Base-by-base conservation (phyloP, 2,113 vertebrate species). In the Hucho hucho region DNA sequence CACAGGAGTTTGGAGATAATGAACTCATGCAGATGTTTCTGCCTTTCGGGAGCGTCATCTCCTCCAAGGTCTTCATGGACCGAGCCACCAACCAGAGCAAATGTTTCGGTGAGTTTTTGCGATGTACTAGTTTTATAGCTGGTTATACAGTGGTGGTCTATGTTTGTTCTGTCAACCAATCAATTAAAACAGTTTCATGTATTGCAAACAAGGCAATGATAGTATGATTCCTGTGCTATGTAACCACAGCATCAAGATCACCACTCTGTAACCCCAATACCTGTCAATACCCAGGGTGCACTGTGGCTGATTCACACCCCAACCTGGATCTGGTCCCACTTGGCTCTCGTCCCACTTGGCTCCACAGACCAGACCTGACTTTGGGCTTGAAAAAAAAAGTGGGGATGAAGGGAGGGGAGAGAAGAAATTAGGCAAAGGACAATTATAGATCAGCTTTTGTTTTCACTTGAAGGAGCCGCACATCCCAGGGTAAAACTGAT, bases 21-120 rank as follows among this genome's bases (percentile, higher is more conserved):
- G 98, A 99, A 89, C 93, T 99, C 92, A 99, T 97, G 91, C 98
- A 99, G 93, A 99, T 99, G 98, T 99, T 99, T 88, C 93, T 99
- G 86, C 98, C 97, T 74, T 99, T 99, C 64, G 98, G 98, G 80
- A 95, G 95, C 6, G 96, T 99, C 78, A 98, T 99, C 91, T 99
- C 98, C 86, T 99, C 97, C 88, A 99, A 99, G 90, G 98, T 99
- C 79, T 99, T 99, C 92, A 98, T 99, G 98, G 97, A 99, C 90
- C 94, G 98, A 77, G 98, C 97, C 78, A 99, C 97, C 88, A 99
- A 99, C 91, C 98, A 99, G 95, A 99, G 98, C 96, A 99, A 99
- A 87, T 99, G 98, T 93, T 99, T 99, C 72, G 97, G 97, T 99
- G 83, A 94, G 96, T 90, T 13, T 32, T 20, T 0, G 9, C 66